phyloP scores from a whole-genome alignment of 1,140 invertebrate genomes.

The Pemphigus obesinymphae region DNA sequence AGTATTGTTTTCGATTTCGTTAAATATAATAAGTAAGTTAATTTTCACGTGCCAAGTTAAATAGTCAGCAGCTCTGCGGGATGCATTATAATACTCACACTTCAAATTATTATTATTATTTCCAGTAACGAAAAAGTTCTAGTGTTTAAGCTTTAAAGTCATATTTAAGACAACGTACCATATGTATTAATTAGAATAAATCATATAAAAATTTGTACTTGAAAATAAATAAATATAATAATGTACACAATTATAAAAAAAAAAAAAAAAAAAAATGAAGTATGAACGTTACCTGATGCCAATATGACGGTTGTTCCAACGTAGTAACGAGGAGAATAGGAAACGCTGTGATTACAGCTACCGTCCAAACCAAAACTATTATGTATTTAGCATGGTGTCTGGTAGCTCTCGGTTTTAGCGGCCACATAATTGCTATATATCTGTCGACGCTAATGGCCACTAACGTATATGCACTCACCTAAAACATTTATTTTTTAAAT shows the following conservation, averaged over 20 bases:
- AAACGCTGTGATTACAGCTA: constrained; percentile 73
- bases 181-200: too few species aligned
- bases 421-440: constrained; percentile 84
- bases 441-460: constrained; percentile 81
- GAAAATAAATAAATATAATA: too few species aligned
- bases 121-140: neutral
- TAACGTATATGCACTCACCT: constrained; percentile 73
- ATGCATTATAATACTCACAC: neutral
- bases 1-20: neutral
- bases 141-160: too few species aligned
- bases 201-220: too few species aligned
- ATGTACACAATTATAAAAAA: too few species aligned
- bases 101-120: neutral
- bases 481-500: too few species aligned
- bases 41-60: neutral
- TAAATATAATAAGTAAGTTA: neutral
- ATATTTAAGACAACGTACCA: too few species aligned
- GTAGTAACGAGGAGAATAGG: constrained; percentile 71
- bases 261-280: too few species aligned
- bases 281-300: constrained; percentile 50
- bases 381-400: constrained; percentile 66
- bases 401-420: constrained; percentile 71
- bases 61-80: too few species aligned
- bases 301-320: constrained; percentile 56
- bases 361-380: constrained; percentile 70